Evolutionary conservation across 1,140 invertebrate genomes (phyloP).

Genomic region (Calephelis nemesis): DNA sequence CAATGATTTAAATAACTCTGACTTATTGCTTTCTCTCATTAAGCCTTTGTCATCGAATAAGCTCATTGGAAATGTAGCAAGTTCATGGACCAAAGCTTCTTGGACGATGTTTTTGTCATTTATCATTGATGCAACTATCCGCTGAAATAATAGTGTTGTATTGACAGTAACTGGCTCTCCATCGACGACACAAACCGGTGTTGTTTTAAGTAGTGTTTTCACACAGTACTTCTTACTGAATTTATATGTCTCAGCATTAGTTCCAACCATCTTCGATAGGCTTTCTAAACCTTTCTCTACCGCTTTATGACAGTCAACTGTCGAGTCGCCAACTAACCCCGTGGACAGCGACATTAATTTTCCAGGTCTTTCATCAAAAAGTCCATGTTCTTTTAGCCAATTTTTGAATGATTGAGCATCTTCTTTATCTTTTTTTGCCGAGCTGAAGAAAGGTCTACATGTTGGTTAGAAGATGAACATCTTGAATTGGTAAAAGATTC

Average conservation of each 20-base stretch:
- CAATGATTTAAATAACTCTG: neutral
- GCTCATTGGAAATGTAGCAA: neutral
- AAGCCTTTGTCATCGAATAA: neutral
- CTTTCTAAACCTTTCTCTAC: neutral
- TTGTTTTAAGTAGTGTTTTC: neutral
- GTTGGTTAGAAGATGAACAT: neutral
- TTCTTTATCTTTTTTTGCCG: neutral
- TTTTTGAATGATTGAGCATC: neutral
- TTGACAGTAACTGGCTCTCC: neutral
- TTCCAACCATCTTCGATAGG: neutral
- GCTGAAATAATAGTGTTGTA: neutral
- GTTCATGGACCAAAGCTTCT: neutral
- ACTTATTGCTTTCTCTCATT: neutral
- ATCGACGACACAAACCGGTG: neutral
- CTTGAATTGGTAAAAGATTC: neutral
- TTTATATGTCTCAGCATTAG: neutral
- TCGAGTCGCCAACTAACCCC: neutral
- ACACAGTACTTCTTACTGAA: conserved; percentile 2
- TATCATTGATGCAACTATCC: neutral
- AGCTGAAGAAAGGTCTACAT: neutral
- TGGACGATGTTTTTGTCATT: neutral
- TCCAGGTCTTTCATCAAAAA: neutral
- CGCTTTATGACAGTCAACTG: neutral
- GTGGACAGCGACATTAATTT: neutral
- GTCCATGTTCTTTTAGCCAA: neutral